Evolutionary conservation across 2,113 vertebrate genomes (phyloP).

Genomic region (Coregonus clupeaformis): DNA sequence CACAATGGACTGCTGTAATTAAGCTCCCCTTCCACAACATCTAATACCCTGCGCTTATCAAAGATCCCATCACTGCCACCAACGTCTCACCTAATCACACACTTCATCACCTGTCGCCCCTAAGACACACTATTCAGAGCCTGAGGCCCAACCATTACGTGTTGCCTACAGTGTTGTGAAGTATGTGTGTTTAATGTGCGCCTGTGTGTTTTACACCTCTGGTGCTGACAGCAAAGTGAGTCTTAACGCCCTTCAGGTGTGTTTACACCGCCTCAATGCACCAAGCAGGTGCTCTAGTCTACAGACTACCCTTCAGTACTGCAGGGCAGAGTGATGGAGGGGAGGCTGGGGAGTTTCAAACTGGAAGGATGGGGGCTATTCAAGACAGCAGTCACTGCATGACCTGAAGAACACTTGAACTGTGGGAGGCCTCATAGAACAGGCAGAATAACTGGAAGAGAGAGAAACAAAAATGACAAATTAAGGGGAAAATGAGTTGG

Average conservation of each 20-base stretch:
- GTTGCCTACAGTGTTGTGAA: no score
- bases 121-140: constrained; percentile 4
- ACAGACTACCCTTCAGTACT: background rate
- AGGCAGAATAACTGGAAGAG: background rate
- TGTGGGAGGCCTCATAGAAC: constrained; percentile 20
- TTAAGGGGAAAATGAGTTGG: no score
- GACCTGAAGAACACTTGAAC: constrained; percentile 25
- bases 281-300: no score
- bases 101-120: constrained; percentile 35
- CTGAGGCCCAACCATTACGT: no score
- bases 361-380: background rate
- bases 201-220: no score
- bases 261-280: no score
- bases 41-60: constrained; percentile 14
- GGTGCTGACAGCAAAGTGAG: no score
- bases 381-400: background rate
- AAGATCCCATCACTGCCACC: constrained; percentile 24
- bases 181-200: no score
- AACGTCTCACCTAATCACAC: constrained; percentile 21
- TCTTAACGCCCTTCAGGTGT: no score
- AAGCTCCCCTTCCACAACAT: constrained; percentile 17
- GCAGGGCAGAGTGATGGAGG: background rate
- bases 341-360: no score
- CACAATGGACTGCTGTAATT: background rate
- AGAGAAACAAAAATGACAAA: background rate